Percentiles rank a stretch among this genome's conserved stretches.
Evolutionary conservation across 1,140 invertebrate genomes (phyloP).

Genomic region (Chelonus insularis): DNA sequence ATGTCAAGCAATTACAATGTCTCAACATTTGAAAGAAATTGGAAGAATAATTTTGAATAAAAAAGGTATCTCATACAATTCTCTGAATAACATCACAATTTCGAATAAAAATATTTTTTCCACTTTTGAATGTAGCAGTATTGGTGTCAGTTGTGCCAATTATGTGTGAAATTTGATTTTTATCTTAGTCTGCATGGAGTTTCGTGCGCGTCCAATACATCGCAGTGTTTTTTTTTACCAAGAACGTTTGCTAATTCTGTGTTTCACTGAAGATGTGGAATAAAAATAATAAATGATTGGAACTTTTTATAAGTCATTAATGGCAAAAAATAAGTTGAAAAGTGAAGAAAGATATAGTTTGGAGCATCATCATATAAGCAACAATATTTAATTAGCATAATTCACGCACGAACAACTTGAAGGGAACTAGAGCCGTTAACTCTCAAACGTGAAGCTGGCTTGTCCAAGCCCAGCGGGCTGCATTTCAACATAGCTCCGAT

Average conservation of each 20-base stretch:
- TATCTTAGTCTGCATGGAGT: neutral
- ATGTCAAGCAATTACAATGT: too few relatives aligned
- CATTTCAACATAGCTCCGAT: conserved; percentile 38
- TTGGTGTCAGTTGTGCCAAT: conserved; percentile 16
- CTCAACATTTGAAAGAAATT: too few relatives aligned
- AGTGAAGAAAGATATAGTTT: neutral
- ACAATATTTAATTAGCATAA: conserved; percentile 42
- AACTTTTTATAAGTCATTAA: too few relatives aligned
- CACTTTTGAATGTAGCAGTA: neutral
- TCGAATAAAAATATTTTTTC: neutral
- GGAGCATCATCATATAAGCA: conserved; percentile 29
- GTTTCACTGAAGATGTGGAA: neutral
- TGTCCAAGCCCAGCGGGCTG: conserved; percentile 32
- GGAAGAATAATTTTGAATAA: too few relatives aligned
- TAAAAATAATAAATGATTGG: neutral
- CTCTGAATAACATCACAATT: too few relatives aligned
- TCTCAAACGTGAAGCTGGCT: conserved; percentile 17
- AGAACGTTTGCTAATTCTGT: neutral
- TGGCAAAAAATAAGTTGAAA: too few relatives aligned
- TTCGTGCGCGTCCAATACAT: conserved; percentile 13
- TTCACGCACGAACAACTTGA: conserved; percentile 41
- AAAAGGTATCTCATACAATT: too few relatives aligned
- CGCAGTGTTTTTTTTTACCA: conserved; percentile 1
- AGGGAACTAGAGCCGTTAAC: conserved; percentile 42
- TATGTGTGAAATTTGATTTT: conserved; percentile 26